Base-by-base conservation (phyloP, 2,113 vertebrate species). In the Sebastes schlegelii region DNA sequence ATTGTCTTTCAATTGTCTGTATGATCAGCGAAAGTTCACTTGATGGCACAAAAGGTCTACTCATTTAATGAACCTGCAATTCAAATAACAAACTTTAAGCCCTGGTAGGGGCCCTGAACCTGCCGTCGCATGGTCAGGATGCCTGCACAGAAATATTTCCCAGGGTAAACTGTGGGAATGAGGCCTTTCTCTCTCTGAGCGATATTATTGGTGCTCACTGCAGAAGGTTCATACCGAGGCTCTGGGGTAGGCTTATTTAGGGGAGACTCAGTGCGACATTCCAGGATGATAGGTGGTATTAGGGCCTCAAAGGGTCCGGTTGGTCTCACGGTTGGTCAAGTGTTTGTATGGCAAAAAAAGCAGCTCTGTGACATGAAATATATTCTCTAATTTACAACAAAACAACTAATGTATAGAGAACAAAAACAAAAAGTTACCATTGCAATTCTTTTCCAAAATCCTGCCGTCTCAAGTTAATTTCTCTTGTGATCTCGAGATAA, bases 111-210 rank as follows among this genome's bases (percentile, higher is more conserved):
- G 78, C 55, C 80, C 45, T 91, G 82, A 76, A 90, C 83, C 82
- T 81, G 57, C 72, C 12, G 5, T 49, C 1, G 2, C 51, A 26
- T 40, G 40, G 85, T 72, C 72, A 80, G 77, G 69, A 85, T 83
- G 86, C 89, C 87, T 92, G 86, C 65, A 62, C 26, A 43, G 42
- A 73, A 80, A 64, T 80, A 45, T 91, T 93, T 93, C 88, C 89
- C 92, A 93, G 87, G 86, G 74, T 87, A n/a, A 54, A 73, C 79
- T 93, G 93, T 94, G 93, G 92, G 92, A 93, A 93, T 80, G 63
- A 46, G 63, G 74, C 69, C 77, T 65, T 68, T 54, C 79, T 86
- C 79, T 86, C 68, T 61, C 54, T 40, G 61, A 34, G 48, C 16
- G 11, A 74, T 82, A 85, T 88, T 88, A 80, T 88, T 83, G 65